Evolutionary conservation across 2,888 invertebrate genomes (phyloP), one percentile per base, ranked within the genome.

Genomic region (Ormyrus rosae): DNA sequence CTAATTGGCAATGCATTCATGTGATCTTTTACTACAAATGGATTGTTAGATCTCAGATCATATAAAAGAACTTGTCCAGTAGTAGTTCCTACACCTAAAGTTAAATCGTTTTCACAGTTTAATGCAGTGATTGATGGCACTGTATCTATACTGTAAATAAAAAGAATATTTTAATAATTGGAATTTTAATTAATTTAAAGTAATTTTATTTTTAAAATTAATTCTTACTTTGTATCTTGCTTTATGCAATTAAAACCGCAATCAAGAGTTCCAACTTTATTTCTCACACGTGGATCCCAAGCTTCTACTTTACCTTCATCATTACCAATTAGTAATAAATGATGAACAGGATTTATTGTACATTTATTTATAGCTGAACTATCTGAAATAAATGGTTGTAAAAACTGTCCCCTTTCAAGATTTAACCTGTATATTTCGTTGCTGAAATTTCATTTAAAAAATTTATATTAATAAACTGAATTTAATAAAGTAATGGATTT

Each of bases 61-160:
- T 98, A 99, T 0, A 99, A 90, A 9, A 99, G 92, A 55, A 98
- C 94, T 92, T 99, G 98, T 0, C 99, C 99, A 34, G 97, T 97
- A 6, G 95, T 95, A 56, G 98, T 98, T 10, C 99, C 99, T 4
- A 98, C 97, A 34, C 96, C 99, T 91, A 96, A 91, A 83, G 94
- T 94, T 67, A 96, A 91, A 6, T 93, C 94, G 83, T 95, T 95
- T 90, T 96, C 94, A 90, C 94, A 96, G 89, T 95, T 94, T 1
- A 98, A 89, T 11, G 96, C 93, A n/a, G 96, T 95, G 72, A 98
- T 92, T 6, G 95, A 94, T 55, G 96, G 96, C 84, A 96, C 91
- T 78, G 91, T 91, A 82, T 93, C 91, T 83, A 94, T 92, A 84
- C 96, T 95, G 87, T 81, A 85, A 64, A 81, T 71, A 50, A 61